Base-by-base conservation (phyloP, 2,888 invertebrate species). In the Acrocyrtus sp. region DNA sequence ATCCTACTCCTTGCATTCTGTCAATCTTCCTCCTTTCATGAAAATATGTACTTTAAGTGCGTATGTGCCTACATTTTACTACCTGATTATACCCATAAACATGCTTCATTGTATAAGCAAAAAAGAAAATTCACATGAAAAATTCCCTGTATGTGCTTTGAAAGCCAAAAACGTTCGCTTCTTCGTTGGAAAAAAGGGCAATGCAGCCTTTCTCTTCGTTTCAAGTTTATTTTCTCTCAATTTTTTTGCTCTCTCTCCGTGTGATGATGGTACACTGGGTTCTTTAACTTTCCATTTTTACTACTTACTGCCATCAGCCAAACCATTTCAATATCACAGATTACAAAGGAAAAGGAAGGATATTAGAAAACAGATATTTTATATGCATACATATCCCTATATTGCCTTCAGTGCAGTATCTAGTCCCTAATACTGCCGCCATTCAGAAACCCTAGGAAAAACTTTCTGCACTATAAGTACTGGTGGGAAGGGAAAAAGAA, bases 1-100 rank as follows among this genome's bases (percentile, higher is more conserved):
- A n/a, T n/a, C n/a, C n/a, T 17, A 43, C 24, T 63, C 54, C 43
- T 26, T 27, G 15, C 54, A 29, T 53, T 53, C 27, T 63, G 63
- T 63, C 63, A 63, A 63, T 63, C 63, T 53, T 54, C 27, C 54
- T 53, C 54, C 53, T n/a, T n/a, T n/a, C n/a, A n/a, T n/a, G 54
- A 53, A 53, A 39, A 21, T 6, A 48, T 19, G 10, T 19, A 48
- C 48, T 12, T 4, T 39, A 10, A 10, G 12, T 39, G 39, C 39
- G 12, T 39, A 39, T 39, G 39, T 39, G 39, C 39, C 12, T 39
- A 39, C 8, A 39, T 10, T 39, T 39, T 12, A 12, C 39, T 39
- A 10, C 12, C 39, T 39, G 8, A 39, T 12, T 39, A 39, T 12
- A 39, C 39, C 6, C 6, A 39, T 4, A 19, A 50, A 19, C 5